Evolutionary conservation across 2,797 vertebrate genomes (phyloP).

Genomic region (Cottoperca gobio): DNA sequence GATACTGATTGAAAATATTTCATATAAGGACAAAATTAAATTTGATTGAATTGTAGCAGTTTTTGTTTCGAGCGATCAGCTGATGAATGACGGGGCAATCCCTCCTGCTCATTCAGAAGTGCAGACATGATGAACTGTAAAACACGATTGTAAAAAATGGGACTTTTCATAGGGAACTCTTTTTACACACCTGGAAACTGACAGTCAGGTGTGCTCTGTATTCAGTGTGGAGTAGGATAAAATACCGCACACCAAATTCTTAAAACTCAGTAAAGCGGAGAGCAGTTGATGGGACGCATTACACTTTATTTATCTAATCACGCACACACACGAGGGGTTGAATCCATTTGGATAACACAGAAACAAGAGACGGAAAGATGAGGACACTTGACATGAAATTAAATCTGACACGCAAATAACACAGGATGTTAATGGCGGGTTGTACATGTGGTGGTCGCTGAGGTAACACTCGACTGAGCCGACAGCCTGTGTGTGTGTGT

Average conservation of each 20-base stretch:
- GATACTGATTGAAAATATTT: background rate
- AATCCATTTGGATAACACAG: slow-evolving; percentile 13
- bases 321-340: background rate
- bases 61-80: background rate
- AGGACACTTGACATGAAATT: background rate
- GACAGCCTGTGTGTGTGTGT: background rate
- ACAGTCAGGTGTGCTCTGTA: background rate
- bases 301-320: slow-evolving; percentile 3
- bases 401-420: slow-evolving; percentile 2
- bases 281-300: background rate
- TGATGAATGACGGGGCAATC: background rate
- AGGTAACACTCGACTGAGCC: background rate
- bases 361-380: background rate
- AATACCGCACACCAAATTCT: background rate
- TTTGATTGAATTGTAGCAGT: no score
- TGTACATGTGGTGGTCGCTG: background rate
- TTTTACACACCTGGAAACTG: background rate
- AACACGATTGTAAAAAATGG: background rate
- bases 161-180: background rate
- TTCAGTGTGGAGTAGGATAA: background rate
- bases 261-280: background rate
- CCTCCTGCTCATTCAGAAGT: background rate
- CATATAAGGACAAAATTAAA: no score
- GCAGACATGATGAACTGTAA: background rate
- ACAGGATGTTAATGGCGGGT: background rate